Evolutionary conservation across 2,797 vertebrate species (phyloP).

Genomic region (Limosa lapponica): DNA sequence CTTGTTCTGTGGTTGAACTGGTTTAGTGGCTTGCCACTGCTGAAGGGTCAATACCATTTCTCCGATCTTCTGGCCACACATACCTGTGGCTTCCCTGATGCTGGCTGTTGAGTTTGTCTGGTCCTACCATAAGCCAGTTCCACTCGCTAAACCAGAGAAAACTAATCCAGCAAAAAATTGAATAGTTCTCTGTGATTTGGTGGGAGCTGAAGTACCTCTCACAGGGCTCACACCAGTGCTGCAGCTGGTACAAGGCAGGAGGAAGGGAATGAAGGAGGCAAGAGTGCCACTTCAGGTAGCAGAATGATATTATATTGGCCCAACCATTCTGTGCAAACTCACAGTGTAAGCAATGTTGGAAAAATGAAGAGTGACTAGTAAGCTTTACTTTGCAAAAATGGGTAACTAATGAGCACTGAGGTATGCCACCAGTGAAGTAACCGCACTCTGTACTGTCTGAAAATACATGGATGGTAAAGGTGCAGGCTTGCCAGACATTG

Average conservation of each 20-base stretch:
- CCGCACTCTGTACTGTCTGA: not conserved
- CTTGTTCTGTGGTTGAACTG: not conserved
- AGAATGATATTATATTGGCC: not conserved
- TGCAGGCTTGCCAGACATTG: not conserved
- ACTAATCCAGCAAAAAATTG: not conserved
- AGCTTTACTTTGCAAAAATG: not conserved
- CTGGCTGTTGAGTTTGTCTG: not conserved
- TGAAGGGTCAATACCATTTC: not conserved
- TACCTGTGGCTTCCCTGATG: not conserved
- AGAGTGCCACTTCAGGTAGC: not conserved
- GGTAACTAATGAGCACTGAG: not conserved
- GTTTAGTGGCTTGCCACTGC: not conserved
- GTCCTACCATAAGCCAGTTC: not conserved
- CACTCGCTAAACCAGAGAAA: not conserved
- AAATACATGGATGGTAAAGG: not conserved
- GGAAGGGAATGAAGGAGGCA: not conserved
- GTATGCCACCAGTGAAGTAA: not conserved
- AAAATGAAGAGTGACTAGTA: not conserved
- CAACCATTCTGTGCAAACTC: not conserved
- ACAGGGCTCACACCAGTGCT: fast-evolving
- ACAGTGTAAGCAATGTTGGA: not conserved
- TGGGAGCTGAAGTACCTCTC: not conserved
- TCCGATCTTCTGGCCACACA: not conserved
- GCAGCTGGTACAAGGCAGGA: not conserved
- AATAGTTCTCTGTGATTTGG: not conserved